Base-by-base conservation (phyloP, 2,888 invertebrate species). In the Dermolepida albohirtum region DNA sequence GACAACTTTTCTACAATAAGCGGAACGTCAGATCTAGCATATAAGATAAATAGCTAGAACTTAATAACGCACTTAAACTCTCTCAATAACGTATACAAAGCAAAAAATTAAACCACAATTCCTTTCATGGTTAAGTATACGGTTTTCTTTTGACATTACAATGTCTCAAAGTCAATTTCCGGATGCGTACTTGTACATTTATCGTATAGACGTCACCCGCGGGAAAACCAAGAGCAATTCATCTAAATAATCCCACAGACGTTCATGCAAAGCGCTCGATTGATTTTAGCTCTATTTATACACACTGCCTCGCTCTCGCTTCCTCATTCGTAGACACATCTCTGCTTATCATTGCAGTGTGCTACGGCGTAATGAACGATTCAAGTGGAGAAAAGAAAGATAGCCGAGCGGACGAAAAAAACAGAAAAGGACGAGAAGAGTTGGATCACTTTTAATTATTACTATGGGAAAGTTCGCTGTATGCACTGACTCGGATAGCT, bases 391-490 rank as follows among this genome's bases (percentile, higher is more conserved):
- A 11, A 34, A 10, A 34, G 29, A 34, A 12, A 34, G 16, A 34
- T 34, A 22, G 39, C 41, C n/a, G 16, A 43, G 27, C 40, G 22
- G 22, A 22, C 12, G 16, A 39, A 34, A 22, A n/a, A 14, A 47
- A 17, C 12, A 47, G 16, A 17, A 5, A 10, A 47, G 16, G 17
- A 47, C 16, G 47, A 2, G 14, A 1, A 17, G 17, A 17, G 49
- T 10, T 6, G 59, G 47, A 62, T 62, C 47, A 34, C 34, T 62
- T 59, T 62, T 62, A 62, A 62, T 62, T 62, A 62, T 62, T 62
- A 62, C 44, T 47, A 62, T 47, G 59, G 59, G 59, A 49, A 47
- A 47, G 47, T 49, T 47, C 16, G 34, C 34, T 34, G 34, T 10
- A 34, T 34, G 10, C 34, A 47, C 40, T 16, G 16, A 16, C 29